A percentile compares a stretch with the other conserved stretches of the same genome.
phyloP scores from a whole-genome alignment of 2,797 vertebrate genomes.

The Spinus pinus region DNA sequence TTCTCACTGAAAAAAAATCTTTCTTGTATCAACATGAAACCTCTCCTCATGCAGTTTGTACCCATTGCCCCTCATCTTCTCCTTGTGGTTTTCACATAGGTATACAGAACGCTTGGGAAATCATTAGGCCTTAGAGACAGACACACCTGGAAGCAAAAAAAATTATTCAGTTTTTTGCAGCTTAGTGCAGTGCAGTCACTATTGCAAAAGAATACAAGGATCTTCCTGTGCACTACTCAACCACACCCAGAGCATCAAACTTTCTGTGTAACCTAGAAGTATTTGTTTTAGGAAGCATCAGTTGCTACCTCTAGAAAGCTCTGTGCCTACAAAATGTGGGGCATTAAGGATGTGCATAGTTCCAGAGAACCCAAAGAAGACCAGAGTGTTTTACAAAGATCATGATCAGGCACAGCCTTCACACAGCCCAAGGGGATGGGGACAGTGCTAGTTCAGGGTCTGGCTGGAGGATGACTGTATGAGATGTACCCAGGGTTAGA shows the following conservation, averaged over 20 bases:
- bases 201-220: neutral
- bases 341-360: accelerated
- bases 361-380: neutral
- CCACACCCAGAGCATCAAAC: neutral
- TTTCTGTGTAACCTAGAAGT: neutral
- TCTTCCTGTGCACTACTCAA: neutral
- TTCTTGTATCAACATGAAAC: neutral
- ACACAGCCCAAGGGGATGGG: neutral
- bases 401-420: neutral
- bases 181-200: neutral
- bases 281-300: neutral
- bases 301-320: neutral
- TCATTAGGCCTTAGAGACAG: neutral
- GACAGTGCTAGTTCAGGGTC: neutral
- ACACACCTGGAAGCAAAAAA: neutral
- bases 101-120: neutral
- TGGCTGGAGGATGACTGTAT: neutral
- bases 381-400: neutral
- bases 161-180: neutral
- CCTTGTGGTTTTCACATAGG: neutral
- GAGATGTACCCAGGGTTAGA: neutral
- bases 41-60: neutral
- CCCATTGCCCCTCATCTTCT: neutral
- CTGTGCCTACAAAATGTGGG: neutral
- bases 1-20: neutral